Evolutionary conservation across 1,140 invertebrate genomes (phyloP), one percentile per base, ranked within the genome.

Genomic region (Drosophila albomicans): DNA sequence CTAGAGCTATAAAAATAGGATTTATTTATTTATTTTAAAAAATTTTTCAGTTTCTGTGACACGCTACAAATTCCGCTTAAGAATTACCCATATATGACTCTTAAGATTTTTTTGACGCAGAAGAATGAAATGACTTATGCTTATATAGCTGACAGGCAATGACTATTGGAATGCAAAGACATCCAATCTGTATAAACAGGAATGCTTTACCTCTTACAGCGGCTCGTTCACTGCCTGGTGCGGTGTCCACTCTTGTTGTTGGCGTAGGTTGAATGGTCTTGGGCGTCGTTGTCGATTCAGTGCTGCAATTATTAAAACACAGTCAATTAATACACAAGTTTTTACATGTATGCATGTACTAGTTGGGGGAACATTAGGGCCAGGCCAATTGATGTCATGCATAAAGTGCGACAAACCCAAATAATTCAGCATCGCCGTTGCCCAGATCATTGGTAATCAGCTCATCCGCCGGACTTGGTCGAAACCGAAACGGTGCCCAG

Each of bases 401-500:
- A 54, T 41, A 35, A 30, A 41, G 43, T 43, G 20, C 49, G 45
- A 78, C 75, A 49, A 74, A 78, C 75, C 75, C 57, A 66, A 61
- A 59, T 20, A n/a, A 0, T n/a, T 35, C 51, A 48, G 51, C 61
- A 13, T 28, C 32, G 41, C 61, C 68, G 5, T 38, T 41, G 51
- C 68, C 61, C 51, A 65, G 51, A 2, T 71, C 52, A 25, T 61
- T 69, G n/a, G 45, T 32, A 1, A 5, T n/a, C 25, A 64, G 28
- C 41, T 51, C 51, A 41, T 75, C 54, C 7, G 5, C 13, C 1
- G 58, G 54, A n/a, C 15, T 38, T 15, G 64, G 65, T 15, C 61
- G 66, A 15, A 79, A 79, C 3, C 38, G 35, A 48, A 79, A 75
- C 32, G 75, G 75, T 41, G 64, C 69, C 70, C 61, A 68, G 8